Evolutionary conservation across 2,113 vertebrate species (phyloP).

Genomic region (Ia io): DNA sequence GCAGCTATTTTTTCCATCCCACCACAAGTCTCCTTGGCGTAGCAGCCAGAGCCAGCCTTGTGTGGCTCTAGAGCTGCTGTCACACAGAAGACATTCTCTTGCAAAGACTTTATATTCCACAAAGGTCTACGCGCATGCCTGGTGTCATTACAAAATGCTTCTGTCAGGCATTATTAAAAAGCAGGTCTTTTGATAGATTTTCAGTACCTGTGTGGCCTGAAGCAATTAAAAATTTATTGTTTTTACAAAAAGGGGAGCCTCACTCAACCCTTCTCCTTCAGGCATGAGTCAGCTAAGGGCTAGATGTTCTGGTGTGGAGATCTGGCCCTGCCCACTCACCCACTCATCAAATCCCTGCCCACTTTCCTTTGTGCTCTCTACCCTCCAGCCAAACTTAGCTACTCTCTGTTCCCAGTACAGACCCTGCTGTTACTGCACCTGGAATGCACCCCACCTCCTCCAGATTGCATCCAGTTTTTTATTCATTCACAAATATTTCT

Average conservation of each 20-base stretch:
- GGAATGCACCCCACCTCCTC: background rate
- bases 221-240: background rate
- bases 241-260: background rate
- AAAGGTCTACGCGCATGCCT: background rate
- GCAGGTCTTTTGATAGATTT: background rate
- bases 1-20: background rate
- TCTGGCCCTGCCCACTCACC: background rate
- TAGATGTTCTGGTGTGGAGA: background rate
- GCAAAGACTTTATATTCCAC: background rate
- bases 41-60: background rate
- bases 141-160: background rate
- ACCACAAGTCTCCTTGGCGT: background rate
- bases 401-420: background rate
- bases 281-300: background rate
- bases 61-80: background rate
- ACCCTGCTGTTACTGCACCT: background rate
- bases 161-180: background rate
- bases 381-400: background rate
- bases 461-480: background rate
- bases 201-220: background rate
- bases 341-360: background rate
- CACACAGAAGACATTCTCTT: background rate
- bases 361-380: background rate
- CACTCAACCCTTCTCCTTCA: background rate
- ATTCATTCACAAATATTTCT: background rate